Conservation (phyloP, 2,113 vertebrate genomes). For the Vicugna pacos region DNA sequence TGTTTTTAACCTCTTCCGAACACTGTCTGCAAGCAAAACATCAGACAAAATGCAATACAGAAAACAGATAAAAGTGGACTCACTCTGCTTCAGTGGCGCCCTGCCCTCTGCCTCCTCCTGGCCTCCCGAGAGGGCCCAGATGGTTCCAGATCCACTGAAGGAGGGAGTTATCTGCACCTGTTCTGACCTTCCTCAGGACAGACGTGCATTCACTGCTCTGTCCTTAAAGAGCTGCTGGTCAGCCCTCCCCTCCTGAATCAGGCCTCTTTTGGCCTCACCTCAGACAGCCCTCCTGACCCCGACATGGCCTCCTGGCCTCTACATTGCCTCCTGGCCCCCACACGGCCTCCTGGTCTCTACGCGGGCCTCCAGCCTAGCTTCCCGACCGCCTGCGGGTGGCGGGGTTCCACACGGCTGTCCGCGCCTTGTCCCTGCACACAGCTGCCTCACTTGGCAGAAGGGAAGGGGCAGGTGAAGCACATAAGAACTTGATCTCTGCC, state of each 20-base stretch:
- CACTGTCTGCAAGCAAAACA: not conserved
- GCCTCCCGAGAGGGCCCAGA: not conserved
- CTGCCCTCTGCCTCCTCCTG: not conserved
- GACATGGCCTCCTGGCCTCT: fast-evolving
- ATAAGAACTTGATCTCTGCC: fast-evolving
- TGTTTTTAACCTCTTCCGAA: not conserved
- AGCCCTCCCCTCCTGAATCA: not conserved
- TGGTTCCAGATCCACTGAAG: fast-evolving
- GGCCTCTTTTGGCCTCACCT: not conserved
- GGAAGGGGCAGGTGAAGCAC: not conserved
- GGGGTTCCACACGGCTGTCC: not conserved
- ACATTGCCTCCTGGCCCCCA: not conserved
- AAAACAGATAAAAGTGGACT: not conserved
- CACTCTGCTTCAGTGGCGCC: fast-evolving
- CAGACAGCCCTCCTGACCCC: too few species aligned
- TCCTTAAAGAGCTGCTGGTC: fast-evolving
- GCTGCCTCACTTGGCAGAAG: not conserved
- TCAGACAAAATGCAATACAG: not conserved
- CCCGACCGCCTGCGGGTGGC: not conserved
- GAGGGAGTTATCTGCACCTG: fast-evolving
- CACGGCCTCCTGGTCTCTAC: too few species aligned
- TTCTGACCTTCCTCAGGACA: not conserved
- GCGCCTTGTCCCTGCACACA: not conserved
- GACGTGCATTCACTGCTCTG: fast-evolving
- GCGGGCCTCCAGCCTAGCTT: not conserved